phyloP scores from a whole-genome alignment of 2,888 invertebrate genomes.

The Orchesellides sinensis region DNA sequence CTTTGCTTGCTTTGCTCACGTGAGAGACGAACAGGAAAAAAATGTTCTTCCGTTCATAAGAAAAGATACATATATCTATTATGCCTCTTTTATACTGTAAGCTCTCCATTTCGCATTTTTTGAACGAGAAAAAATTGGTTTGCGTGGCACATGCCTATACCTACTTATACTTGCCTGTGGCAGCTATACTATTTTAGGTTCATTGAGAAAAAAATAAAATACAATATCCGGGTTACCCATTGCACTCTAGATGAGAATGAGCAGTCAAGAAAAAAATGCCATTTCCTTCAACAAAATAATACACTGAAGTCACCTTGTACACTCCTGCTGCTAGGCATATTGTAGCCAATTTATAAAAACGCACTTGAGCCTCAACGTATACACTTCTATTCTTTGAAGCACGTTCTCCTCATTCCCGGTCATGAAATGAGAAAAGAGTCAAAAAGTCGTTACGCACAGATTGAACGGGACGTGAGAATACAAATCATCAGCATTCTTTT shows the following conservation, averaged over 20 bases:
- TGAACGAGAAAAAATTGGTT: background rate
- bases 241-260: background rate
- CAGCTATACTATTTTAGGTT: no score
- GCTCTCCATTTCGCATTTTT: background rate
- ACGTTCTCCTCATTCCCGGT: background rate
- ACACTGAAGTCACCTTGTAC: background rate
- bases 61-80: background rate
- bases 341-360: no score
- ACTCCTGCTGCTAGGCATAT: no score
- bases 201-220: background rate
- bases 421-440: background rate
- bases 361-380: no score
- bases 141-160: background rate
- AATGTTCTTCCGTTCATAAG: background rate
- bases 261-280: background rate
- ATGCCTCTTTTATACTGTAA: background rate
- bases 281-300: background rate
- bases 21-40: no score
- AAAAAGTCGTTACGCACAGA: slow-evolving; percentile 1
- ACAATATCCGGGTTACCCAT: slow-evolving; percentile 12
- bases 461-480: background rate
- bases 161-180: no score
- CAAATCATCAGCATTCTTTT: slow-evolving; percentile 1
- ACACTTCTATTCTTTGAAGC: background rate
- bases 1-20: no score